A percentile compares a stretch with the other conserved stretches of the same genome.
These are phyloP conservation scores for Parazoanthus darwini DNA, from an alignment of 92 coral and sea anemone species.

Conservation along the genomic window DNA sequence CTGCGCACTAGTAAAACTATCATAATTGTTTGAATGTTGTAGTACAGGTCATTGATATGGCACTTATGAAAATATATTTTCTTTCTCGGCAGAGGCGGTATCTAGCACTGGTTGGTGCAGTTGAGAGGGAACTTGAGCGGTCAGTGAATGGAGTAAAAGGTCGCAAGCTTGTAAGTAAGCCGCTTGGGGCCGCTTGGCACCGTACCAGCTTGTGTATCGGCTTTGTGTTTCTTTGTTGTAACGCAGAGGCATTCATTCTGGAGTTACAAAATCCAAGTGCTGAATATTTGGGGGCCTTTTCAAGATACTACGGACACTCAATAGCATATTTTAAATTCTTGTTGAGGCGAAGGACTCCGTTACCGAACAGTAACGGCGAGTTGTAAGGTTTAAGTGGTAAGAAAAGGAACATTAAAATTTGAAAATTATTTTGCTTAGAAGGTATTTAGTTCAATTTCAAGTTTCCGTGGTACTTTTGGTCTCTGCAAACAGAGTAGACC, in stretches of 20 bases:
- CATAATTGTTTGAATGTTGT: no score
- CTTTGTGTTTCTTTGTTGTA: constrained; percentile 13
- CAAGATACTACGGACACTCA: constrained; percentile 8
- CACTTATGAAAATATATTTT: no score
- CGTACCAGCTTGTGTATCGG: constrained; percentile 49
- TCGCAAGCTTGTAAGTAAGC: constrained; percentile 75
- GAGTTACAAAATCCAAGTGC: neutral
- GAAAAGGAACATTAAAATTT: constrained; percentile 38
- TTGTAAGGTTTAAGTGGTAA: constrained; percentile 37
- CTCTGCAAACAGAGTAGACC: neutral
- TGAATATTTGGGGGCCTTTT: neutral
- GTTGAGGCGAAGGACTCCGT: constrained; percentile 42
- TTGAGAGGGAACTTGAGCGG: constrained; percentile 63
- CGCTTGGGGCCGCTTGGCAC: constrained; percentile 73
- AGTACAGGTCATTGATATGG: no score
- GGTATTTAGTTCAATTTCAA: constrained; percentile 19
- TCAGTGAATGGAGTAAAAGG: constrained; percentile 90
- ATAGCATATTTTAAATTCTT: constrained; percentile 40
- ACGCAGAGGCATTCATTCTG: constrained; percentile 11
- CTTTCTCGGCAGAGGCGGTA: no score
- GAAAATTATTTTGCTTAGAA: constrained; percentile 30
- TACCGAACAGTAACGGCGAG: constrained; percentile 43
- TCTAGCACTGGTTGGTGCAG: no score
- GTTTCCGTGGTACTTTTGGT: constrained; percentile 2
- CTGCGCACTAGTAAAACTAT: no score